Base-by-base conservation (phyloP, 2,888 invertebrate species). In the Pollenia angustigena region DNA sequence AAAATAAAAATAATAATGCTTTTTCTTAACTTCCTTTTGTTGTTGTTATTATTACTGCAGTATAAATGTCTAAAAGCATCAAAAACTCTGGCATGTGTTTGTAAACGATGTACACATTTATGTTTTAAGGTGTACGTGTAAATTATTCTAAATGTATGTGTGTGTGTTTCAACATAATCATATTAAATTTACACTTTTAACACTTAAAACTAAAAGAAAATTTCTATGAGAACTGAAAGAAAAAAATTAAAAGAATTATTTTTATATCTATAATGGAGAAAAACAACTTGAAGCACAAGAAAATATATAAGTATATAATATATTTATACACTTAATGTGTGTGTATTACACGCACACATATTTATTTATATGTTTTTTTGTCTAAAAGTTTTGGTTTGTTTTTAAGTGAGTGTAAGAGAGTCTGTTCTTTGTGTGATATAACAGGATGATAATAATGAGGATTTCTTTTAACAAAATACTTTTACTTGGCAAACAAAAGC, bases 141-240 rank as follows among this genome's bases (percentile, higher is more conserved):
- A 32, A 32, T 32, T 32, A 4, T 1, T 32, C 4, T 32, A 32
- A 32, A 32, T 32, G 32, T 32, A 32, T 32, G 32, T 32, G 32
- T 32, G 32, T 69, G 46, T n/a, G 32, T 72, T 86, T 80, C 64
- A 83, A 83, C 64, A 80, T 86, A 86, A 86, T 83, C 83, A 83
- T 66, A 80, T 86, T 86, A 86, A 76, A 86, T 86, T 75, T 80
- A 83, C 69, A 80, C 74, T 69, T 80, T 86, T 83, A 69, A 83
- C 75, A 86, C 86, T 86, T 80, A 83, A 69, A 72, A 81, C 66
- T 72, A 18, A 83, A 46, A 32, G 23, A 48, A 66, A 40, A 10
- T 42, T 52, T 60, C 18, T 16, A 69, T n/a, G 10, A 74, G 16
- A 32, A 78, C 23, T 62, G 32, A 50, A 66, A 62, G 23, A 54